phyloP scores from a whole-genome alignment of 2,888 invertebrate genomes.

The Barypeithes pellucidus region DNA sequence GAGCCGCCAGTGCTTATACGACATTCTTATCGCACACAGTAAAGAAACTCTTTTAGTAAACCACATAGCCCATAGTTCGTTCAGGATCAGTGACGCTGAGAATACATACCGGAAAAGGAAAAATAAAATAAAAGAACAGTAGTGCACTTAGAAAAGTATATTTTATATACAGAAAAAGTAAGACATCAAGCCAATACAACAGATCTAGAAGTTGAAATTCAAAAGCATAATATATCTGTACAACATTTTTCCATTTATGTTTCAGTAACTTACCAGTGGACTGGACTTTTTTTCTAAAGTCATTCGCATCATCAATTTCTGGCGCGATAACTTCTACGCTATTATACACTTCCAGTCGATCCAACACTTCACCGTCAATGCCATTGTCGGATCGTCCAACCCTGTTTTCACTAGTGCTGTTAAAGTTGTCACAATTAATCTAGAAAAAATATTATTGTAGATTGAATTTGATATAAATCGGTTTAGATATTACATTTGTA shows the following conservation, averaged over 20 bases:
- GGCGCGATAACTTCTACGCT: conserved; percentile 87
- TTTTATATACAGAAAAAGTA: conserved; percentile 50
- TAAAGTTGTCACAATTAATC: conserved; percentile 68
- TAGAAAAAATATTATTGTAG: conserved; percentile 57
- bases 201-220: conserved; percentile 49
- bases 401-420: conserved; percentile 63
- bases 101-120: conserved; percentile 8
- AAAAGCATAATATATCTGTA: conserved; percentile 15
- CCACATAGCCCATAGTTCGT: no score
- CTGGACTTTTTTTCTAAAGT: conserved; percentile 49
- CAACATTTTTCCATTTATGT: conserved; percentile 30
- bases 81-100: background rate
- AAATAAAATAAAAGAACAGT: conserved; percentile 44
- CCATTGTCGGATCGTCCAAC: conserved; percentile 70
- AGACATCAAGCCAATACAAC: conserved; percentile 28
- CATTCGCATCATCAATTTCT: conserved; percentile 76
- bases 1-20: no score
- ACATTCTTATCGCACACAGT: no score
- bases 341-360: conserved; percentile 84
- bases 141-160: conserved; percentile 41
- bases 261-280: conserved; percentile 59
- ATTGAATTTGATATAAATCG: background rate
- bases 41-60: no score
- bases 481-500: no score
- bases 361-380: conserved; percentile 74